phyloP scores from a whole-genome alignment of 2,113 vertebrate species.

The Melospiza melodia region DNA sequence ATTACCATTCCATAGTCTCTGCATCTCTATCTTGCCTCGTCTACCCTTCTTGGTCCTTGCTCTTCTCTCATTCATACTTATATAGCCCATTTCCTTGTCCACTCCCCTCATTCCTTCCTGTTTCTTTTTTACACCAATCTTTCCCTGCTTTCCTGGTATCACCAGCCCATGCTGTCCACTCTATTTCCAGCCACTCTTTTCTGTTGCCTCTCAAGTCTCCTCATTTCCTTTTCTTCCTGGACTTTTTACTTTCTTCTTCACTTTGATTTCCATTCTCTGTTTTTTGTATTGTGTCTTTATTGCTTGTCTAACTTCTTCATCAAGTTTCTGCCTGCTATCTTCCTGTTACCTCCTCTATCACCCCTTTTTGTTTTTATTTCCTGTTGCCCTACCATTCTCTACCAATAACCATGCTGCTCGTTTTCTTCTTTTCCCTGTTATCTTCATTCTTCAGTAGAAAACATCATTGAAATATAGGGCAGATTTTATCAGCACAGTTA shows the following conservation, averaged over 20 bases:
- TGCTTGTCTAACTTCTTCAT: background rate
- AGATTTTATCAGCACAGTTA: background rate
- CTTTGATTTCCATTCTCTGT: background rate
- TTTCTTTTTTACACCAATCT: background rate
- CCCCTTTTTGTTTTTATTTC: background rate
- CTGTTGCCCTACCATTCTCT: background rate
- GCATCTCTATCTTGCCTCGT: background rate
- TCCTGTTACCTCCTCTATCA: background rate
- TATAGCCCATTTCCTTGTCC: background rate
- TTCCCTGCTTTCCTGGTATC: background rate
- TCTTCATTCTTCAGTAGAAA: background rate
- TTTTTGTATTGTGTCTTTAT: background rate
- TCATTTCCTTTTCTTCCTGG: background rate
- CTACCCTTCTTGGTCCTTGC: background rate
- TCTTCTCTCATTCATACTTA: background rate
- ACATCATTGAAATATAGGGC: background rate
- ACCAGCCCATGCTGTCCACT: rapidly evolving
- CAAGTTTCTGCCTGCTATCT: background rate
- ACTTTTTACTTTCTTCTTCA: background rate
- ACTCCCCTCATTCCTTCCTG: background rate
- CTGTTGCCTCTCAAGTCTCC: background rate
- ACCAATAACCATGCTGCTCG: background rate
- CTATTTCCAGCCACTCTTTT: background rate
- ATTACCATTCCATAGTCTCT: background rate
- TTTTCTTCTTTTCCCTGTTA: background rate